Percentiles rank a stretch among this genome's conserved stretches.
Evolutionary conservation across 2,888 invertebrate species (phyloP).

Genomic region (Drosophila greeni): DNA sequence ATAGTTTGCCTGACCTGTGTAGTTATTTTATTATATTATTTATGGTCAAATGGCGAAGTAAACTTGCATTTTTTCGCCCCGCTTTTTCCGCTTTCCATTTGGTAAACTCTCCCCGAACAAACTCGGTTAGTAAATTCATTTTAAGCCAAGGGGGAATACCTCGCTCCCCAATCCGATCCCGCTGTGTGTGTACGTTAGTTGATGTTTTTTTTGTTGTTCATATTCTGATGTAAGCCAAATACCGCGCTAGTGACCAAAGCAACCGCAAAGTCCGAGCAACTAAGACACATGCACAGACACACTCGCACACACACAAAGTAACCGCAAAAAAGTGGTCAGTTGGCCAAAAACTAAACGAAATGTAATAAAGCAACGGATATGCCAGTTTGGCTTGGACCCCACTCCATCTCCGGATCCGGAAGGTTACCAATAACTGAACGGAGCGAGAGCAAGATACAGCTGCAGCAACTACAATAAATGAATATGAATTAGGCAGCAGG

Average conservation of each 20-base stretch:
- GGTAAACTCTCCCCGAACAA: conserved; percentile 45
- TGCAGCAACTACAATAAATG: conserved; percentile 61
- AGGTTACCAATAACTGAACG: conserved; percentile 5
- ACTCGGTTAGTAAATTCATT: conserved; percentile 72
- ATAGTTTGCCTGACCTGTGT: conserved; percentile 67
- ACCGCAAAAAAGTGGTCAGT: conserved; percentile 71
- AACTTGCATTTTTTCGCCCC: conserved; percentile 30
- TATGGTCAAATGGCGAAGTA: conserved; percentile 69
- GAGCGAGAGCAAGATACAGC: conserved; percentile 29
- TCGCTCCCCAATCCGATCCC: neutral
- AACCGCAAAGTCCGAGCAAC: conserved; percentile 49
- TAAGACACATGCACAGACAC: conserved; percentile 34
- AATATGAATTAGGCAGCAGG: conserved; percentile 66
- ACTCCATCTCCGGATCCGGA: conserved; percentile 17
- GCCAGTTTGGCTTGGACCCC: conserved; percentile 65
- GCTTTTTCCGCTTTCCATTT: conserved; percentile 27
- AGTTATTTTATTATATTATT: conserved; percentile 73
- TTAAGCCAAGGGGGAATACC: conserved; percentile 34
- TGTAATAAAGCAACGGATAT: conserved; percentile 72
- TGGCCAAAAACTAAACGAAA: conserved; percentile 73
- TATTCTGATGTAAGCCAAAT: conserved; percentile 44
- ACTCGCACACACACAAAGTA: conserved; percentile 56
- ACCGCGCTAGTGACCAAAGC: conserved; percentile 50
- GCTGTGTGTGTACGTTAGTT: conserved; percentile 1
- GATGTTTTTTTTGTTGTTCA: conserved; percentile 15